Evolutionary conservation across 2,888 invertebrate species (phyloP).

Genomic region (Saturnia pavonia): DNA sequence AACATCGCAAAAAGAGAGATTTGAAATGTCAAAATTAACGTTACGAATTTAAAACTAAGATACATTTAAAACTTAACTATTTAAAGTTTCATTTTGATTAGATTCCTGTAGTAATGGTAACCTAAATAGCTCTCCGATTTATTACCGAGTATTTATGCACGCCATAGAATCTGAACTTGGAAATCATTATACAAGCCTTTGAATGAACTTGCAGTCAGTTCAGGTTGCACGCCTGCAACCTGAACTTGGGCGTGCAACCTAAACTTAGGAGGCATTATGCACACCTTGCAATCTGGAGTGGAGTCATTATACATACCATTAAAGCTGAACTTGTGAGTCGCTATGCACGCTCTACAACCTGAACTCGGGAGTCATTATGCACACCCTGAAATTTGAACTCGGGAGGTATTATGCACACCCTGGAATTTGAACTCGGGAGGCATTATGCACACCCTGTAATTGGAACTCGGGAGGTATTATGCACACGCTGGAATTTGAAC

Average conservation of each 20-base stretch:
- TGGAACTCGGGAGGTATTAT: not conserved
- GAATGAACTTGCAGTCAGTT: too few species aligned
- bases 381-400: not conserved
- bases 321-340: not conserved
- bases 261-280: not conserved
- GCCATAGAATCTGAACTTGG: too few species aligned
- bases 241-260: slow-evolving; percentile 11
- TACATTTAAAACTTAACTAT: slow-evolving; percentile 60
- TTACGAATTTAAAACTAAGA: slow-evolving; percentile 59
- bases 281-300: not conserved
- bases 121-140: not conserved
- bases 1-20: slow-evolving; percentile 22
- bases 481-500: not conserved
- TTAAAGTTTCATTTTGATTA: slow-evolving; percentile 66
- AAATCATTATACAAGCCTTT: too few species aligned
- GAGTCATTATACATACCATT: not conserved
- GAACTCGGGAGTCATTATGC: slow-evolving; percentile 23
- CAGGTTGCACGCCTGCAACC: too few species aligned
- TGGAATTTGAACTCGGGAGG: too few species aligned
- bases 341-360: slow-evolving; percentile 18
- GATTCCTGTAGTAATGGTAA: slow-evolving; percentile 6
- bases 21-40: slow-evolving; percentile 35
- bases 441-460: not conserved
- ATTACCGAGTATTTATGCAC: slow-evolving; percentile 37
- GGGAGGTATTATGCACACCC: slow-evolving; percentile 17